These are phyloP conservation scores for Tenthredo amoena DNA, from an alignment of 2,888 invertebrate genomes.

Conservation along the genomic window DNA sequence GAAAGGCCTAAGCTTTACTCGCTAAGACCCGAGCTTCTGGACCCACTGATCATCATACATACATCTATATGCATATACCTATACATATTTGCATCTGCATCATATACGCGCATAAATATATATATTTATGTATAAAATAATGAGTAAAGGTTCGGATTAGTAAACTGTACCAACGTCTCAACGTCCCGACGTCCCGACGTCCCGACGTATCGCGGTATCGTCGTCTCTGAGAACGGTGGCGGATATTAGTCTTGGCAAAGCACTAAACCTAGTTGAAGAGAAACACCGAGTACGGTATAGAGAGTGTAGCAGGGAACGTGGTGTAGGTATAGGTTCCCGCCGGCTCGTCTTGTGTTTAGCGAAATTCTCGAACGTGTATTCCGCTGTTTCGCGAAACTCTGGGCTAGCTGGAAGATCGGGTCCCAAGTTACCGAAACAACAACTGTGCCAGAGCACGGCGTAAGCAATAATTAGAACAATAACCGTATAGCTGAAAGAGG, in stretches of 20 bases:
- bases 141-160: neutral
- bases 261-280: slow-evolving; percentile 26
- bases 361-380: neutral
- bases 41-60: neutral
- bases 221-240: slow-evolving; percentile 13
- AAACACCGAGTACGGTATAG: neutral
- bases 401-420: slow-evolving; percentile 1
- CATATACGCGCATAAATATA: neutral
- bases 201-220: neutral
- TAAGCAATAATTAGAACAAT: slow-evolving; percentile 42
- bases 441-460: slow-evolving; percentile 3
- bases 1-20: slow-evolving; percentile 30
- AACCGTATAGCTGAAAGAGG: slow-evolving; percentile 13
- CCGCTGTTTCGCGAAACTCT: neutral
- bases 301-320: neutral
- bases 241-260: slow-evolving; percentile 43
- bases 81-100: neutral
- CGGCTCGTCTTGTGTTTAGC: neutral
- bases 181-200: neutral
- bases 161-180: neutral
- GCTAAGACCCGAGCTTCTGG: slow-evolving; percentile 3
- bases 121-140: neutral
- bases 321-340: neutral
- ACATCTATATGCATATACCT: neutral
- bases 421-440: slow-evolving; percentile 37